Percentiles rank a stretch among this genome's conserved stretches.
Evolutionary conservation across 2,888 invertebrate genomes (phyloP).

Genomic region (Neoascia interrupta): DNA sequence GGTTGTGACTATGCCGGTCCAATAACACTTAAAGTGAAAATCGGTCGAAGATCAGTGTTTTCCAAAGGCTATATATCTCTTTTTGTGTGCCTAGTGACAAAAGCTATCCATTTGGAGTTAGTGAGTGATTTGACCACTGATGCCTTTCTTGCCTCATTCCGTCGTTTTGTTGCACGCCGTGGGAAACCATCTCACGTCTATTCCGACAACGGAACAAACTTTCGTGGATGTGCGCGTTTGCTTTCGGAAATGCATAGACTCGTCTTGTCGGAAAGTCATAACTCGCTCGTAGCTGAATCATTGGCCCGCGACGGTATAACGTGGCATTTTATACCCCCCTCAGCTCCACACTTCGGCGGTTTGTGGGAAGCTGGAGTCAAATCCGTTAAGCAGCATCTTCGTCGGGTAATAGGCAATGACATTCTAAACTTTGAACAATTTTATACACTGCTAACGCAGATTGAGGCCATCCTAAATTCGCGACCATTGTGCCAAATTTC

Average conservation of each 20-base stretch:
- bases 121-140: constrained; percentile 43
- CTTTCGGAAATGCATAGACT: constrained; percentile 37
- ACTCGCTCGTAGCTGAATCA: constrained; percentile 25
- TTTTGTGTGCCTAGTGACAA: constrained; percentile 31
- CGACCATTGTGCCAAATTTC: constrained; percentile 2
- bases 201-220: constrained; percentile 53
- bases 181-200: constrained; percentile 38
- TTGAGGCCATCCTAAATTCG: constrained; percentile 9
- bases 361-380: constrained; percentile 41
- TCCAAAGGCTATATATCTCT: too few species aligned
- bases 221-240: constrained; percentile 31
- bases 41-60: too few species aligned
- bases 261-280: constrained; percentile 1
- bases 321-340: constrained; percentile 55
- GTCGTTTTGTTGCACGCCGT: constrained; percentile 30
- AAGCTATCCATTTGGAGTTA: constrained; percentile 40
- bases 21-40: constrained; percentile 6
- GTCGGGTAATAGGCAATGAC: neutral
- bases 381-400: constrained; percentile 28
- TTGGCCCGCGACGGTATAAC: constrained; percentile 38
- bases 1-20: constrained; percentile 50
- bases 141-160: too few species aligned
- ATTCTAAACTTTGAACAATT: neutral
- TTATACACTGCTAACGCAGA: constrained; percentile 1
- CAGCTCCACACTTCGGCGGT: constrained; percentile 50